Percentiles rank a stretch among this genome's conserved stretches.
Evolutionary conservation across 1,140 invertebrate genomes (phyloP).

Genomic region (Bombus waltoni): DNA sequence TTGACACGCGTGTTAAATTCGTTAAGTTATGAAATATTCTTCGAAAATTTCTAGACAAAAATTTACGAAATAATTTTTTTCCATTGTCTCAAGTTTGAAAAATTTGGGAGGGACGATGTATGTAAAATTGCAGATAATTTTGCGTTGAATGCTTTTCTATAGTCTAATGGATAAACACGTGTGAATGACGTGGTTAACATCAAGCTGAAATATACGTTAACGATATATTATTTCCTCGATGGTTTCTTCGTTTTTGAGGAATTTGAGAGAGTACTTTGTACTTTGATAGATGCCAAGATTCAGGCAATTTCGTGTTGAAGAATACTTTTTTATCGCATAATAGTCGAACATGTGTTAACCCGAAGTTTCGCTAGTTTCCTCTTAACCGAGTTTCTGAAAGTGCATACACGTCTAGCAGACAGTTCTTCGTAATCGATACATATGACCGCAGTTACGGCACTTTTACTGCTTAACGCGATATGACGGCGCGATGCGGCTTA

Average conservation of each 20-base stretch:
- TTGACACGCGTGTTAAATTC: too few relatives aligned
- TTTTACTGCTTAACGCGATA: neutral
- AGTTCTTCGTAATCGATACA: conserved; percentile 11
- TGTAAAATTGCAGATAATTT: too few relatives aligned
- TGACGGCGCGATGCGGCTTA: too few relatives aligned
- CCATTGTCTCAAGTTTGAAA: too few relatives aligned
- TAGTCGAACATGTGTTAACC: neutral
- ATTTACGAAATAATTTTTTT: neutral
- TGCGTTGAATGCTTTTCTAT: too few relatives aligned
- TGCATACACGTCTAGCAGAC: neutral
- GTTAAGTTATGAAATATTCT: neutral
- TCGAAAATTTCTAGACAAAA: neutral
- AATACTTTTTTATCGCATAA: neutral
- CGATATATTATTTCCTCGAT: too few relatives aligned
- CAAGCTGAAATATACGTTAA: too few relatives aligned
- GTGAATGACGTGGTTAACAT: too few relatives aligned
- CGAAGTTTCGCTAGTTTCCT: neutral
- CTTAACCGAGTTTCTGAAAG: conserved; percentile 11
- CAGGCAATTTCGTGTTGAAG: neutral
- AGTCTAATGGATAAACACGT: too few relatives aligned
- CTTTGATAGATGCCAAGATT: neutral
- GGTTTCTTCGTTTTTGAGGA: neutral
- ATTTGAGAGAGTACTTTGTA: neutral
- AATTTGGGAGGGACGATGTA: too few relatives aligned
- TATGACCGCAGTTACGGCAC: conserved; percentile 1